Base-by-base conservation (phyloP, 2,797 vertebrate species). In the Simalia tracyae region DNA sequence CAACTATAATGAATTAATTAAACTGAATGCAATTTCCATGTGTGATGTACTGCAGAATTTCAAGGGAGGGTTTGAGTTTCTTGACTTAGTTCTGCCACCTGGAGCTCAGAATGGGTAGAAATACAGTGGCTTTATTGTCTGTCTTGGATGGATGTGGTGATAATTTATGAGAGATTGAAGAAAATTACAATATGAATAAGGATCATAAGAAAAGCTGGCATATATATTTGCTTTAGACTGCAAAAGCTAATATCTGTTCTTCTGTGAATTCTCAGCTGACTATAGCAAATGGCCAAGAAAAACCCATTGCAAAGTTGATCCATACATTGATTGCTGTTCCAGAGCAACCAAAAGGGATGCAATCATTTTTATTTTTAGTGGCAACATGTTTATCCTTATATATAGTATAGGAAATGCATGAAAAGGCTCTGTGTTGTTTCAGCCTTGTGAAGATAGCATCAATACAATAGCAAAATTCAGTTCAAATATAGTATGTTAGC, bases 51-150 rank as follows among this genome's bases (percentile, higher is more conserved):
- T 87, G 28, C 0, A 60, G 93, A 9, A 0, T 15, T 87, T 61
- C 92, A 87, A 19, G 2, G 0, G 14, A 87, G 85, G 56, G 28
- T n/a, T 87, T 76, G 10, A 10, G n/a, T 7, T 88, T 64, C 89
- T 96, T 92, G 96, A 95, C 96, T 92, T 76, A 86, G 95, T 92
- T 95, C 97, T 97, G 97, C 97, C 97, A 96, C 95, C 97, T 98
- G 97, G 96, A 97, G 97, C 96, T 93, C 24, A 7, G 64, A 97
- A 92, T 90, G 46, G 63, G 96, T 96, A 97, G 92, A 90, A 90
- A 88, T 24, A 0, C 68, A 0, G 0, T 14, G 7, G 7, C 72
- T 5, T 81, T 91, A 10, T 0, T 24, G 22, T n/a, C 8, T 42
- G 10, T 14, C 50, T 72, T 12, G 2, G 91, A 57, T 91, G 15